These are phyloP conservation scores for Troides helena DNA, from an alignment of 2,888 invertebrate genomes.

Conservation along the genomic window DNA sequence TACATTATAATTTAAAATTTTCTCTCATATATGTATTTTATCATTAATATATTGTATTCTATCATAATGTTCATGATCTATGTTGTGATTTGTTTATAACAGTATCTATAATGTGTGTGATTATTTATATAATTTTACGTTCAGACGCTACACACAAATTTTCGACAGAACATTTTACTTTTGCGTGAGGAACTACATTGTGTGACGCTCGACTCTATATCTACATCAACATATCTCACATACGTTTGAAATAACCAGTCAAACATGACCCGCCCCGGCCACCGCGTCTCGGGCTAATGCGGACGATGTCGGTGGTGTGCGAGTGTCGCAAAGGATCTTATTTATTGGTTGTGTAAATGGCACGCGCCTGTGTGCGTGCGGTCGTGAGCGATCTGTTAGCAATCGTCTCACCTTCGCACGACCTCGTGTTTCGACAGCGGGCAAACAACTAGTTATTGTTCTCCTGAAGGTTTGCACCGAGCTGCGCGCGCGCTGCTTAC, in stretches of 20 bases:
- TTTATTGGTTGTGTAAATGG: slow-evolving; percentile 18
- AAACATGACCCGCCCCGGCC: slow-evolving; percentile 38
- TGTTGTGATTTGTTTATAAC: too few species aligned
- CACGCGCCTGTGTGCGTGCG: slow-evolving; percentile 29
- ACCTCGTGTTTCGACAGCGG: slow-evolving; percentile 76
- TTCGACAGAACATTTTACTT: slow-evolving; percentile 71
- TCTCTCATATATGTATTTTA: too few species aligned
- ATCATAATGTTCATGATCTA: too few species aligned
- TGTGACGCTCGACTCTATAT: slow-evolving; percentile 39
- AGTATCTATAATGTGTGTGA: background rate
- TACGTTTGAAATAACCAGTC: slow-evolving; percentile 4
- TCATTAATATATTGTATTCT: too few species aligned
- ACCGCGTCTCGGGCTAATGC: slow-evolving; percentile 2
- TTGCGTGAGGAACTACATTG: slow-evolving; percentile 63
- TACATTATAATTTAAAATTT: too few species aligned
- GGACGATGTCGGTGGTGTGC: background rate
- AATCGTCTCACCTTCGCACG: slow-evolving; percentile 74
- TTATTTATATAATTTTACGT: slow-evolving; percentile 31
- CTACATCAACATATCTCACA: slow-evolving; percentile 7
- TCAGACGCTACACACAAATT: slow-evolving; percentile 55
- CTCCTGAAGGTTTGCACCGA: slow-evolving; percentile 66
- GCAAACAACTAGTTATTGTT: slow-evolving; percentile 71
- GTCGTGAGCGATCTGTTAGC: slow-evolving; percentile 68
- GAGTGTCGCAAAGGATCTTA: background rate
- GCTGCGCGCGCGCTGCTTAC: slow-evolving; percentile 70